Evolutionary conservation across 2,113 vertebrate species (phyloP).

Genomic region (Phrynosoma blainvillii): DNA sequence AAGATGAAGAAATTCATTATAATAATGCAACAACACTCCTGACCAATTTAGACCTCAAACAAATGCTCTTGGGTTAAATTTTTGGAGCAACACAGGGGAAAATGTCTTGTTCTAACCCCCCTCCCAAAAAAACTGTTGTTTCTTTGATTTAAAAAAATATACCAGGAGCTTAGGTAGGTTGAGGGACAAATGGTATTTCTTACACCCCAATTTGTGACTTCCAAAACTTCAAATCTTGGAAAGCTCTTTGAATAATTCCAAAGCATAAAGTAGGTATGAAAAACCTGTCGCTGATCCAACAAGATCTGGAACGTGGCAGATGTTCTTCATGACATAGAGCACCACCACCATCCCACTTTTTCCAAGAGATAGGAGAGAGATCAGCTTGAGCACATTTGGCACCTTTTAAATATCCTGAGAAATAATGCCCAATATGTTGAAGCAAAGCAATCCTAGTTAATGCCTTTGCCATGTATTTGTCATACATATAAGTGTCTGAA

Average conservation of each 20-base stretch:
- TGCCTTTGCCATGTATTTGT: neutral
- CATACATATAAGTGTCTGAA: neutral
- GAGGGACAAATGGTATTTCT: neutral
- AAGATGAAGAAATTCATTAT: neutral
- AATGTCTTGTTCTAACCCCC: neutral
- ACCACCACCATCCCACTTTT: too few relatives aligned
- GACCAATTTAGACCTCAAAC: neutral
- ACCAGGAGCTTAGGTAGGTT: neutral
- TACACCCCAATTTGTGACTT: neutral
- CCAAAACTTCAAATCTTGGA: neutral
- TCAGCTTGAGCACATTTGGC: neutral
- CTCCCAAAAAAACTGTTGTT: conserved; percentile 12
- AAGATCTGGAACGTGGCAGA: neutral
- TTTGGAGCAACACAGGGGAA: neutral
- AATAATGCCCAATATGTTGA: neutral
- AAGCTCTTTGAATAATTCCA: neutral
- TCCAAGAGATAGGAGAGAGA: neutral
- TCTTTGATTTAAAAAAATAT: neutral
- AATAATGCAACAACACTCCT: neutral
- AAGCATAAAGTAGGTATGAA: neutral
- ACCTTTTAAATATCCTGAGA: neutral
- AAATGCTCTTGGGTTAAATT: neutral
- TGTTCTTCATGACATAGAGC: neutral
- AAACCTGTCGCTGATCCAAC: neutral
- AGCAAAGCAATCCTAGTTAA: neutral